These are phyloP conservation scores for Lasioglossum albipes DNA, from an alignment of 1,140 invertebrate genomes.

Conservation along the genomic window DNA sequence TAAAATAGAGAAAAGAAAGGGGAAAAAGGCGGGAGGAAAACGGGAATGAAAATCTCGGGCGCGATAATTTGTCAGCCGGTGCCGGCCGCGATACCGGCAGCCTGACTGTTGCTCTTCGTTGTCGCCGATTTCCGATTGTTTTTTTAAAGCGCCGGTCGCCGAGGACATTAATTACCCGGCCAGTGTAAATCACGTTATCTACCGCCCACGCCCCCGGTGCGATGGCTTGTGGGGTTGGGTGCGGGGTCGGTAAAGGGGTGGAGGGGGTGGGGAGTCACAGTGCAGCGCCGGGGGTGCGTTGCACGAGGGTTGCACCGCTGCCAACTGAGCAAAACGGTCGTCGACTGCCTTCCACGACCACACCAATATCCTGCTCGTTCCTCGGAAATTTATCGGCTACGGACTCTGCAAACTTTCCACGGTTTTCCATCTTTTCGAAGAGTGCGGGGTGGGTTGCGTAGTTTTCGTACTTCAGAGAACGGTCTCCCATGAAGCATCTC, in stretches of 20 bases:
- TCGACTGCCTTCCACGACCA: slow-evolving; percentile 53
- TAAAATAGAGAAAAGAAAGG: slow-evolving; percentile 26
- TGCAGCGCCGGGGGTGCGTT: slow-evolving; percentile 33
- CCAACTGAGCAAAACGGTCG: slow-evolving; percentile 61
- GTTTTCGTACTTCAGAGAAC: too few relatives aligned
- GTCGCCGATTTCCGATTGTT: slow-evolving; percentile 75
- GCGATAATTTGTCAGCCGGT: slow-evolving; percentile 70
- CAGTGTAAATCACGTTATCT: slow-evolving; percentile 76
- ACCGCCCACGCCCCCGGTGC: slow-evolving; percentile 47
- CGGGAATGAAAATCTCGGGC: slow-evolving; percentile 37
- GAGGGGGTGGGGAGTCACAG: background rate
- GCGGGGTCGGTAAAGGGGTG: too few relatives aligned
- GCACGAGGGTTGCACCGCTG: slow-evolving; percentile 58
- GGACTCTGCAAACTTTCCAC: slow-evolving; percentile 46
- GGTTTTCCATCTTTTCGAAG: background rate
- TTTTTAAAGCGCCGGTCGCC: slow-evolving; percentile 65
- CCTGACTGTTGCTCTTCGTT: slow-evolving; percentile 64
- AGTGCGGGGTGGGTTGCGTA: too few relatives aligned
- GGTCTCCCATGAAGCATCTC: too few relatives aligned
- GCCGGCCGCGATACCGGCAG: slow-evolving; percentile 55
- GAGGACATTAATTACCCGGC: slow-evolving; percentile 73
- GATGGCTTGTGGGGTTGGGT: too few relatives aligned
- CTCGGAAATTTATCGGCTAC: slow-evolving; percentile 58
- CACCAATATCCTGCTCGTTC: slow-evolving; percentile 63
- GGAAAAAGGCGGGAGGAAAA: background rate